A percentile compares a stretch with the other conserved stretches of the same genome.
Evolutionary conservation across 1,140 invertebrate genomes (phyloP).

Genomic region (Holcopasites calliopsidis): DNA sequence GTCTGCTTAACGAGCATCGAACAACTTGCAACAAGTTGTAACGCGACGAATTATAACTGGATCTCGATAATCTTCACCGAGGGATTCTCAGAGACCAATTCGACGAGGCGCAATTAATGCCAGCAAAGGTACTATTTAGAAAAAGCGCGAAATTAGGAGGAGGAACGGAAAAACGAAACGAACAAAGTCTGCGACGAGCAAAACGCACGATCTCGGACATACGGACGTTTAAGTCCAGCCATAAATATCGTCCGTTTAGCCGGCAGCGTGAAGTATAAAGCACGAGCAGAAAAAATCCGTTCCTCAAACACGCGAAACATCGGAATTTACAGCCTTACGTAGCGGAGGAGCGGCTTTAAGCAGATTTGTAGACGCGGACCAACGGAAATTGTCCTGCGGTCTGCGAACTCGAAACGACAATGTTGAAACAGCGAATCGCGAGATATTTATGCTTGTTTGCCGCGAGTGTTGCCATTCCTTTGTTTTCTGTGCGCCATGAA

Average conservation of each 20-base stretch:
- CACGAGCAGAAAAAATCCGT: constrained; percentile 74
- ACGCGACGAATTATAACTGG: constrained; percentile 9
- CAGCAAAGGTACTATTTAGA: neutral
- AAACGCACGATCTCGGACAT: neutral
- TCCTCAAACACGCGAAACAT: constrained; percentile 72
- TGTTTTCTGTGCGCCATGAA: neutral
- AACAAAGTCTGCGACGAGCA: neutral
- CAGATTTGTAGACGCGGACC: constrained; percentile 66
- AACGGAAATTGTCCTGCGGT: constrained; percentile 14
- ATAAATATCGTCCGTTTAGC: constrained; percentile 70
- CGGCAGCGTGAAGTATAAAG: constrained; percentile 68
- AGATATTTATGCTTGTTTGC: constrained; percentile 27
- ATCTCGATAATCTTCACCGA: constrained; percentile 3
- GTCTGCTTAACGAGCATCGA: constrained; percentile 1
- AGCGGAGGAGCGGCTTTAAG: constrained; percentile 71
- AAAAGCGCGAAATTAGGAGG: neutral
- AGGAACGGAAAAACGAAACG: too few relatives aligned
- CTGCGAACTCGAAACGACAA: neutral
- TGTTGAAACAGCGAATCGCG: constrained; percentile 41
- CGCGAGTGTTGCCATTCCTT: neutral
- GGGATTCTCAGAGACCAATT: constrained; percentile 3
- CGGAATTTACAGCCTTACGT: constrained; percentile 76
- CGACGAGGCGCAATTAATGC: constrained; percentile 9
- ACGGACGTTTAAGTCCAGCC: constrained; percentile 52
- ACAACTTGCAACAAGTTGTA: constrained; percentile 25